Evolutionary conservation across 2,113 vertebrate genomes (phyloP).

Genomic region (Phaethon lepturus): DNA sequence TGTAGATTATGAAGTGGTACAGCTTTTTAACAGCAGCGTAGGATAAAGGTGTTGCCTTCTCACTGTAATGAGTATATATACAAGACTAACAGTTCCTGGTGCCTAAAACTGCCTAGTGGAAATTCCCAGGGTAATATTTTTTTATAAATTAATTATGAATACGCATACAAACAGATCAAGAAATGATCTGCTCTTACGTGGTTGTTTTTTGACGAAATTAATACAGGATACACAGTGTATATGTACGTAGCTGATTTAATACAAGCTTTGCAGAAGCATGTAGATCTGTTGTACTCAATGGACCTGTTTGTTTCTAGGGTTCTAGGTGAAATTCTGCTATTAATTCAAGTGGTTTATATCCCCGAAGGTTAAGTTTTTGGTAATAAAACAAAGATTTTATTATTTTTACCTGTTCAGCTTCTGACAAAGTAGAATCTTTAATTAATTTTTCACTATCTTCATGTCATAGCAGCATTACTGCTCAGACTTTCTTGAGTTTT

Average conservation of each 20-base stretch:
- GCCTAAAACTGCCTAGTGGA: background rate
- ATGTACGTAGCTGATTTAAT: background rate
- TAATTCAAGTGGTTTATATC: background rate
- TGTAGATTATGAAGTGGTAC: fast-evolving
- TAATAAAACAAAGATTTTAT: background rate
- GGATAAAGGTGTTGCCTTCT: background rate
- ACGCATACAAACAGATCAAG: background rate
- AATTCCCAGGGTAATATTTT: background rate
- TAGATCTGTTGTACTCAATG: background rate
- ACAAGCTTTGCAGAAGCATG: background rate
- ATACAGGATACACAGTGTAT: too few species aligned
- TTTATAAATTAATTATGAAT: background rate
- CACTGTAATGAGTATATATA: background rate
- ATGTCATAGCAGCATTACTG: background rate
- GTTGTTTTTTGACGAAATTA: background rate
- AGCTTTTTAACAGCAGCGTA: background rate
- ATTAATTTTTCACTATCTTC: background rate
- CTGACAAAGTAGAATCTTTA: background rate
- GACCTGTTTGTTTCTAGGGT: background rate
- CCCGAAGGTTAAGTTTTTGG: background rate
- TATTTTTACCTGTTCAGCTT: background rate
- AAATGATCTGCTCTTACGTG: background rate
- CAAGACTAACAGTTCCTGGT: background rate
- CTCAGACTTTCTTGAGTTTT: background rate
- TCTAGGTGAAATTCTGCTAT: background rate